These are phyloP conservation scores for Ophion costatus DNA, from an alignment of 2,888 invertebrate species.

Conservation along the genomic window DNA sequence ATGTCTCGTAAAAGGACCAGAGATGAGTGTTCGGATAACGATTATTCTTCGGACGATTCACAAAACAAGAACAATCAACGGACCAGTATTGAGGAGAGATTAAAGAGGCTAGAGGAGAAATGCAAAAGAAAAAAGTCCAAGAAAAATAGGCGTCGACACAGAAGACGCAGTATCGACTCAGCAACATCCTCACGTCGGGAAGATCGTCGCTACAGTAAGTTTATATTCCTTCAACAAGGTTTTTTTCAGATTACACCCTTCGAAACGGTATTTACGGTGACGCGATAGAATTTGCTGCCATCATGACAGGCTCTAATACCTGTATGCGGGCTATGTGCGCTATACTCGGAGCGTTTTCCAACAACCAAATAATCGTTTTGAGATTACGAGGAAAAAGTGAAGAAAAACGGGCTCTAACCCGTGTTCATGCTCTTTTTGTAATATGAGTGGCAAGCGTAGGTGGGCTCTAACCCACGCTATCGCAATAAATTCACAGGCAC, in stretches of 20 bases:
- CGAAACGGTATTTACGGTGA: background rate
- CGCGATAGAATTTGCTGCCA: background rate
- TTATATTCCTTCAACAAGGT: background rate
- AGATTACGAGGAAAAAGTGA: background rate
- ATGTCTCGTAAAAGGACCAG: conserved; percentile 8
- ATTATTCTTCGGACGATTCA: background rate
- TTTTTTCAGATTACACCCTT: background rate
- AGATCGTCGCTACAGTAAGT: conserved; percentile 7
- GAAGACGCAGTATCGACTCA: conserved; percentile 19
- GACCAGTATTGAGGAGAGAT: conserved; percentile 10
- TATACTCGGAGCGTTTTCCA: too few relatives aligned
- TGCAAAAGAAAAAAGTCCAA: background rate
- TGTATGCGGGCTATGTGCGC: too few relatives aligned
- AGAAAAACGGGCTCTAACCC: conserved; percentile 6
- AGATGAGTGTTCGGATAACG: background rate
- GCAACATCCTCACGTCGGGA: background rate
- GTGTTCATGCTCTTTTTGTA: background rate
- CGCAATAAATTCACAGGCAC: background rate
- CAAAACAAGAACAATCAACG: background rate
- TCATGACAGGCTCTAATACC: background rate
- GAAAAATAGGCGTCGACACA: conserved; percentile 6
- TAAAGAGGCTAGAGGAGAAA: background rate
- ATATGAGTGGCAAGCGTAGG: background rate
- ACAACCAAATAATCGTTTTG: background rate
- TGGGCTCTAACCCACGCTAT: background rate